phyloP scores from a whole-genome alignment of 2,888 invertebrate genomes.

The Orthonevra nobilis region DNA sequence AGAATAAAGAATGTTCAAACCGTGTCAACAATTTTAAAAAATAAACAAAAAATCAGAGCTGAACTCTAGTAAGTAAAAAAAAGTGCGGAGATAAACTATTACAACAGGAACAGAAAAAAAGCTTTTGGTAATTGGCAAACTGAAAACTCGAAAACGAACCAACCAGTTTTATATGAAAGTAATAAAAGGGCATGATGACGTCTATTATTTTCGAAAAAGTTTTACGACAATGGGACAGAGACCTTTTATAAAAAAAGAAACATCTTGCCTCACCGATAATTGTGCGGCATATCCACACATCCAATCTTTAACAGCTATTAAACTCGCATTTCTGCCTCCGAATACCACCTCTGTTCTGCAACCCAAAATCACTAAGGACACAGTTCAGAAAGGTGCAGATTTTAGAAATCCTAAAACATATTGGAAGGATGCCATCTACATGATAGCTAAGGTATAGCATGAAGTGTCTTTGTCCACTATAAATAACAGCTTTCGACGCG shows the following conservation, averaged over 20 bases:
- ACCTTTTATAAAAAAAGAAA: neutral
- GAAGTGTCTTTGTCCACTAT: neutral
- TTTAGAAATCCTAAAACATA: constrained; percentile 2
- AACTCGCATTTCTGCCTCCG: neutral
- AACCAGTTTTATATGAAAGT: too few species aligned
- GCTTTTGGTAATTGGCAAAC: too few species aligned
- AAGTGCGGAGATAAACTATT: too few species aligned
- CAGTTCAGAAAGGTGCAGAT: constrained; percentile 1
- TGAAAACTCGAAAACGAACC: too few species aligned
- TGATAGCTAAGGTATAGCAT: constrained; percentile 1
- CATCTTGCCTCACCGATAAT: neutral
- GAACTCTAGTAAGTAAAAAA: too few species aligned
- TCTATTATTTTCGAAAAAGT: constrained; percentile 2
- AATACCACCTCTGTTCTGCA: neutral
- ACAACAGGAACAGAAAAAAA: too few species aligned
- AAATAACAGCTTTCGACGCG: constrained; percentile 3
- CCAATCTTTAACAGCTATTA: neutral
- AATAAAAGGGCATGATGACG: too few species aligned
- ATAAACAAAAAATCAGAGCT: too few species aligned
- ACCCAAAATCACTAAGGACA: neutral
- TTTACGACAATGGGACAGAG: neutral
- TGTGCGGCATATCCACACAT: neutral
- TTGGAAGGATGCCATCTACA: constrained; percentile 1
- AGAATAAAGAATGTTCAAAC: too few species aligned
- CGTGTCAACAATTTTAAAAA: too few species aligned